A percentile compares a stretch with the other conserved stretches of the same genome.
Evolutionary conservation across 2,888 invertebrate species (phyloP).

Genomic region (Drosophila buzzatii): DNA sequence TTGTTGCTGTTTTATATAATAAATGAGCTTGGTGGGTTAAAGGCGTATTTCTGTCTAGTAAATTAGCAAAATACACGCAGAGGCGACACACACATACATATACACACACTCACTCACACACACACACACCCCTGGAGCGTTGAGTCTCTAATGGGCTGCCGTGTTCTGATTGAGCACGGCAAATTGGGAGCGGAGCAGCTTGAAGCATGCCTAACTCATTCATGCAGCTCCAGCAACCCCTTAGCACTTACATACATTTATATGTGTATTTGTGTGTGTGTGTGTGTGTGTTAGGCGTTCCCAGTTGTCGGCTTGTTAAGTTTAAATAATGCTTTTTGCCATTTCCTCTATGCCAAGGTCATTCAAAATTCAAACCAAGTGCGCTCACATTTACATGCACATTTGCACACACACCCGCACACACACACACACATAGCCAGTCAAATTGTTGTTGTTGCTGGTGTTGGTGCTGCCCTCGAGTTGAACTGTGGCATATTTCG

Average conservation of each 20-base stretch:
- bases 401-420: slow-evolving; percentile 28
- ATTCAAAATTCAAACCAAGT: slow-evolving; percentile 85
- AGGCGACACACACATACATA: slow-evolving; percentile 49
- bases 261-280: slow-evolving; percentile 1
- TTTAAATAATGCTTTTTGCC: slow-evolving; percentile 82
- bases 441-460: slow-evolving; percentile 26
- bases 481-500: slow-evolving; percentile 67
- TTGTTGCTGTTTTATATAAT: slow-evolving; percentile 81
- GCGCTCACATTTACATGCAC: slow-evolving; percentile 48
- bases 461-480: slow-evolving; percentile 47
- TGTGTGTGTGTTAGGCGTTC: slow-evolving; percentile 29
- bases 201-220: slow-evolving; percentile 51
- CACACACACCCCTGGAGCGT: slow-evolving; percentile 49
- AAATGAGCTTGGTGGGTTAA: slow-evolving; percentile 84
- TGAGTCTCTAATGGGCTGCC: slow-evolving; percentile 75
- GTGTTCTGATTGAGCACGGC: slow-evolving; percentile 82
- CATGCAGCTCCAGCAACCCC: slow-evolving; percentile 32
- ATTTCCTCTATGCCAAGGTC: slow-evolving; percentile 85
- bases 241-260: slow-evolving; percentile 12
- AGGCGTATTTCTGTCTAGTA: slow-evolving; percentile 84
- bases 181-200: slow-evolving; percentile 69
- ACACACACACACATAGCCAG: slow-evolving; percentile 16
- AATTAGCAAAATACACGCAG: slow-evolving; percentile 83
- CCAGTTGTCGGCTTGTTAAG: slow-evolving; percentile 74
- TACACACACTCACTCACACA: slow-evolving; percentile 6